A percentile compares a stretch with the other conserved stretches of the same genome.
phyloP scores from a whole-genome alignment of 2,888 invertebrate genomes.

The Melinaea menophilus region DNA sequence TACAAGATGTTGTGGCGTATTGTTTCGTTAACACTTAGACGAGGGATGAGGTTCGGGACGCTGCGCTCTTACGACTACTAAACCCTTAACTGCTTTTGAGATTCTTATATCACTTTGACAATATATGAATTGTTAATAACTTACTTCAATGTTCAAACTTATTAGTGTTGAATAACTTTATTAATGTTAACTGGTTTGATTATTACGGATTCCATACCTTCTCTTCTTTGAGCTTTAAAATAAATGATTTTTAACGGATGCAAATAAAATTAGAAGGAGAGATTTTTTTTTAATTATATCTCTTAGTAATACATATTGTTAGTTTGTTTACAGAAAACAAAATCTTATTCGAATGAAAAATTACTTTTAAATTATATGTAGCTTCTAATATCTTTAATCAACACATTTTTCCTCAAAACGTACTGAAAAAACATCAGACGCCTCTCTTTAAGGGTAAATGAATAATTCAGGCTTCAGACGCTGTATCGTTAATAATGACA shows the following conservation, averaged over 20 bases:
- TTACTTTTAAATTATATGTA: too few species aligned
- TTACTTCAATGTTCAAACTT: neutral
- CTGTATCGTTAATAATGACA: conserved; percentile 39
- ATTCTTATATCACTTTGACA: conserved; percentile 37
- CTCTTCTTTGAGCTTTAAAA: too few species aligned
- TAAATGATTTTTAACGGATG: too few species aligned
- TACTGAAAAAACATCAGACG: conserved; percentile 27
- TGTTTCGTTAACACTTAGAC: conserved; percentile 54
- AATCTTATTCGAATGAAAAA: too few species aligned
- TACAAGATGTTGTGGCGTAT: conserved; percentile 61
- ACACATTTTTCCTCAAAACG: neutral
- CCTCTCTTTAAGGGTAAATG: conserved; percentile 36
- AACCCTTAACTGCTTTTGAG: conserved; percentile 48
- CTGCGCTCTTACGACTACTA: conserved; percentile 37
- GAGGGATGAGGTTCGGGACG: conserved; percentile 49
- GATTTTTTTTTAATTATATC: too few species aligned
- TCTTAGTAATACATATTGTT: too few species aligned
- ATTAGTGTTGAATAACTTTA: neutral
- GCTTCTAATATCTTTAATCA: neutral
- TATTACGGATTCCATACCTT: too few species aligned
- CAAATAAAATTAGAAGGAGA: too few species aligned
- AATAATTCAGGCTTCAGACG: conserved; percentile 39
- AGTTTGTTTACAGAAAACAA: too few species aligned
- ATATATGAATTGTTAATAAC: conserved; percentile 2
- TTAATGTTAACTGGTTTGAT: neutral